Evolutionary conservation across 2,113 vertebrate species (phyloP), one percentile per base, ranked within the genome.

Genomic region (Scomber japonicus): DNA sequence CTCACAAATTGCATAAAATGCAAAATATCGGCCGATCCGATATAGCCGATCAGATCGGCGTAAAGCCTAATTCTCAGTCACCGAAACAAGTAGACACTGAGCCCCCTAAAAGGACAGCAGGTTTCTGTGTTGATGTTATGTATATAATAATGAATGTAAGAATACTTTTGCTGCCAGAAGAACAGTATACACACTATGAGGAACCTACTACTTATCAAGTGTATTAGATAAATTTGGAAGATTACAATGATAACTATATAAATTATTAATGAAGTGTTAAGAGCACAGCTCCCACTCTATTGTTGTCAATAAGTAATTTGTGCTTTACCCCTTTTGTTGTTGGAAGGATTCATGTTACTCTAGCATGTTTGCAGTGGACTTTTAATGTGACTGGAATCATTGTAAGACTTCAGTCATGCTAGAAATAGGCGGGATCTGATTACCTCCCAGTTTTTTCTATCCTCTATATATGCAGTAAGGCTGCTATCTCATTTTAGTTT

Each of bases 401-500:
- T 19, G 12, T 59, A 24, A 53, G 35, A 35, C 21, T 50, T 24
- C 15, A 27, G 27, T 67, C 21, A 48, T 75, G 53, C 15, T 53
- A 53, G 51, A 67, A 31, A 70, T 81, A 3, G 30, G 21, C 73
- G 8, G 44, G n/a, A 62, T 87, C 21, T 2, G 2, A 21, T 78
- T 67, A 44, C 59, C 45, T 69, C 55, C n/a, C 21, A 15, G 19
- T 67, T 21, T 76, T 31, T 19, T 6, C 56, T 72, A 1, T 81
- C 15, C 7, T 54, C 45, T 66, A 11, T 78, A 48, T 72, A 19
- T 53, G 21, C 48, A 72, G 4, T 63, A 62, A 64, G 70, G 50
- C 21, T 31, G 71, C 35, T 66, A 76, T 89, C 80, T 83, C 75
- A 84, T 71, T 80, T 78, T 64, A 59, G 30, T 78, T 91, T 88